Percentiles rank a stretch among this genome's conserved stretches.
phyloP scores from a whole-genome alignment of 1,140 invertebrate genomes.

The Akabosia matsudoensis region DNA sequence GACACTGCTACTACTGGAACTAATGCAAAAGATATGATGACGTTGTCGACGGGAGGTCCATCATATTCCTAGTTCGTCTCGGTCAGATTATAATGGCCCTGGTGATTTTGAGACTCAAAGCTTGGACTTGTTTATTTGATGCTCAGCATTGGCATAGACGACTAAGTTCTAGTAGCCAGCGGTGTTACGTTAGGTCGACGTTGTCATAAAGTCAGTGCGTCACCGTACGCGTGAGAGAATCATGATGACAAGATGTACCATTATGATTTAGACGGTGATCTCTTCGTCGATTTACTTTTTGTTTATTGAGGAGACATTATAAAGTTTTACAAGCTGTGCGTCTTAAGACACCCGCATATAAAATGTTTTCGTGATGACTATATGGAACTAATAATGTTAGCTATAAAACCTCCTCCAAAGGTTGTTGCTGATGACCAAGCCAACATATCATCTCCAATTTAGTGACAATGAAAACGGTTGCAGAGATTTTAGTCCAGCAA shows the following conservation, averaged over 20 bases:
- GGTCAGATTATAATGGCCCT: conserved; percentile 7
- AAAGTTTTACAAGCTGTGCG: neutral
- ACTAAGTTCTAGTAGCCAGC: too few species aligned
- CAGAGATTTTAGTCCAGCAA: neutral
- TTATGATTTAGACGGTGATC: neutral
- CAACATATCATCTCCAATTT: neutral
- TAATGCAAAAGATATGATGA: conserved; percentile 4
- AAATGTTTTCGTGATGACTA: too few species aligned
- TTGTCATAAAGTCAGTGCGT: neutral
- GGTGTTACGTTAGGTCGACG: too few species aligned
- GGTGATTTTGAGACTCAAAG: neutral
- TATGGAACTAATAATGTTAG: neutral
- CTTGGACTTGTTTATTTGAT: too few species aligned
- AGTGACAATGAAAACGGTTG: neutral
- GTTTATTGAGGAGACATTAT: neutral
- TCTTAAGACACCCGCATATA: too few species aligned
- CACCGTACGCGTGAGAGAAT: neutral
- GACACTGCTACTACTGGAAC: neutral
- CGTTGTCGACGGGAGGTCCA: conserved; percentile 9
- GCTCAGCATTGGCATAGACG: too few species aligned
- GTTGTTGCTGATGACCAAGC: neutral
- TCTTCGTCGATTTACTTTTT: neutral
- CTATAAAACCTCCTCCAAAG: neutral
- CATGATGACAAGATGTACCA: neutral
- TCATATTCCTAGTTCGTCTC: conserved; percentile 18